Conservation (phyloP, 2,113 vertebrate species). For the Marcusenius ussheri region DNA sequence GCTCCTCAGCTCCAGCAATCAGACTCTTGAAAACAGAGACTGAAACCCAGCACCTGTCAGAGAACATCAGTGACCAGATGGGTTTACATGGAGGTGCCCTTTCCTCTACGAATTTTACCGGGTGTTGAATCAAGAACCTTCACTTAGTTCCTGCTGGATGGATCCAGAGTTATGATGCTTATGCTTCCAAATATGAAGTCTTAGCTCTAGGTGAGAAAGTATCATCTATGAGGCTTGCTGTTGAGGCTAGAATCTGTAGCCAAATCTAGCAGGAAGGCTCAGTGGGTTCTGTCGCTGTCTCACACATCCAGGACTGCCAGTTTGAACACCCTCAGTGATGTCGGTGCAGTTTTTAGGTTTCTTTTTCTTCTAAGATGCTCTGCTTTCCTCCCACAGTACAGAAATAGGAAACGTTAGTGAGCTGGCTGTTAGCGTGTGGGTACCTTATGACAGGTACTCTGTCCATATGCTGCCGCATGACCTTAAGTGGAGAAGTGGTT, state of each 20-base stretch:
- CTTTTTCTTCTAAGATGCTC: not conserved
- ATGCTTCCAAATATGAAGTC: not conserved
- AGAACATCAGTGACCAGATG: not conserved
- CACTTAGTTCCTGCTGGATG: not conserved
- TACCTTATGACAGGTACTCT: not conserved
- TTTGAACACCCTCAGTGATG: not conserved
- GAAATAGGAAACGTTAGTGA: not conserved
- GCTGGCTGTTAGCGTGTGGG: not conserved
- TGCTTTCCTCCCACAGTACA: not conserved
- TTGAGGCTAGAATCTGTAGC: not conserved
- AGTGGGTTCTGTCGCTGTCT: not conserved
- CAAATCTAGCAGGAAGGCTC: not conserved
- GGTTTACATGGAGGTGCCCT: not conserved
- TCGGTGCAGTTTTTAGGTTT: not conserved
- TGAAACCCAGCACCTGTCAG: conserved; percentile 11
- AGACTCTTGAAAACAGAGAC: conserved; percentile 23
- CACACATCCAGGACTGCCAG: not conserved
- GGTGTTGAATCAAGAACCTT: not conserved
- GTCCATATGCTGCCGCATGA: not conserved
- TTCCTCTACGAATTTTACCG: not conserved
- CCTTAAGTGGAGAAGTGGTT: not conserved
- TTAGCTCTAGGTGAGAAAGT: not conserved
- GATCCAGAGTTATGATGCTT: not conserved
- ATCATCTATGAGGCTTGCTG: not conserved
- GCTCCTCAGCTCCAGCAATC: conserved; percentile 45